phyloP scores from a whole-genome alignment of 2,888 invertebrate genomes.

The Theretra japonica region DNA sequence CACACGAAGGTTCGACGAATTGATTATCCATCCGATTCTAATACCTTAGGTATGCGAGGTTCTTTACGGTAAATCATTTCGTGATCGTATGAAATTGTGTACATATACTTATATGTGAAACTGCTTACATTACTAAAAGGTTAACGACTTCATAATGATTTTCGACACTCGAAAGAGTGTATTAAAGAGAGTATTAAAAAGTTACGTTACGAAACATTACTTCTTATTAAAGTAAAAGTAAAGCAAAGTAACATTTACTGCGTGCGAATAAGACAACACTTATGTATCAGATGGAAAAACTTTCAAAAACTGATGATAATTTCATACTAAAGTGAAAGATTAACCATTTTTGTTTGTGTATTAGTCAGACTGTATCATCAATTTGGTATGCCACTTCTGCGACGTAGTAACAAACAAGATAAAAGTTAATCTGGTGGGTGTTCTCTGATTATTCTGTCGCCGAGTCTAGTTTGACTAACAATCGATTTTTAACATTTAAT shows the following conservation, averaged over 20 bases:
- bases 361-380: too few species aligned
- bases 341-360: too few species aligned
- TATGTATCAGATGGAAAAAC: background rate
- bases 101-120: background rate
- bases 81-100: constrained; percentile 1
- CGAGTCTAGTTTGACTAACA: too few species aligned
- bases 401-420: too few species aligned
- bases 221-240: constrained; percentile 3
- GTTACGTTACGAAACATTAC: background rate
- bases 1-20: background rate
- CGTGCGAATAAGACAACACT: background rate
- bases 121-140: background rate
- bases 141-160: constrained; percentile 3
- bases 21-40: constrained; percentile 3
- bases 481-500: too few species aligned
- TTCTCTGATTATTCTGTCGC: too few species aligned
- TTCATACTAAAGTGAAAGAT: too few species aligned
- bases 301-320: too few species aligned
- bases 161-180: background rate
- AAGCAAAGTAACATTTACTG: background rate
- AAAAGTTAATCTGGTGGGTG: too few species aligned
- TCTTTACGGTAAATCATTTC: constrained; percentile 9
- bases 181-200: too few species aligned
- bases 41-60: constrained; percentile 11
- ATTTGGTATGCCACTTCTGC: too few species aligned